Evolutionary conservation across 1,140 invertebrate genomes (phyloP).

Genomic region (Micrasema minimum): DNA sequence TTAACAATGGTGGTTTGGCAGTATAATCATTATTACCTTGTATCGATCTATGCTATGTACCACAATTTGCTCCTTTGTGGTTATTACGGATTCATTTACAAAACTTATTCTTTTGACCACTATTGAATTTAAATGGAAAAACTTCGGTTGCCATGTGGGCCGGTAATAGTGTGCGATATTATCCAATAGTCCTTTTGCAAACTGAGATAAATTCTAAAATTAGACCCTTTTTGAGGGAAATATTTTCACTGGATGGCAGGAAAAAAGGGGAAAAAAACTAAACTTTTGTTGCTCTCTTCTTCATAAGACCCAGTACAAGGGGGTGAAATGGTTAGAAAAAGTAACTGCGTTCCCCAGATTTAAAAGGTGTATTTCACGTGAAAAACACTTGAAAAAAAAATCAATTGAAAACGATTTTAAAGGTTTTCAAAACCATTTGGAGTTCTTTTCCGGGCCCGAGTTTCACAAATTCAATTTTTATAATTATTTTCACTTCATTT

Average conservation of each 20-base stretch:
- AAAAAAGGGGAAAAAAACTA: neutral
- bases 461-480: constrained; percentile 5
- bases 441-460: neutral
- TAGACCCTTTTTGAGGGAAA: constrained; percentile 4
- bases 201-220: constrained; percentile 25
- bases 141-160: constrained; percentile 10
- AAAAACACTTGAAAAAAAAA: constrained; percentile 29
- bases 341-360: constrained; percentile 12
- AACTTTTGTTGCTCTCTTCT: neutral
- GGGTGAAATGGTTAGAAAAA: neutral
- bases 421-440: constrained; percentile 10
- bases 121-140: constrained; percentile 36
- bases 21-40: constrained; percentile 11
- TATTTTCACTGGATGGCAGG: constrained; percentile 12
- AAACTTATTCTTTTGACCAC: constrained; percentile 23
- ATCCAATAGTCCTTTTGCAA: constrained; percentile 30
- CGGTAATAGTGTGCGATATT: constrained; percentile 14
- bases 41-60: constrained; percentile 10
- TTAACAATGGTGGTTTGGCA: constrained; percentile 2
- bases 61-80: constrained; percentile 21
- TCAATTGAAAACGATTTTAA: constrained; percentile 35
- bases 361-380: constrained; percentile 26
- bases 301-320: constrained; percentile 26
- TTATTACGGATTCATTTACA: constrained; percentile 12
- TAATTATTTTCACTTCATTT: constrained; percentile 29